Conservation (phyloP, 2,113 vertebrate species). For the Malurus melanocephalus region DNA sequence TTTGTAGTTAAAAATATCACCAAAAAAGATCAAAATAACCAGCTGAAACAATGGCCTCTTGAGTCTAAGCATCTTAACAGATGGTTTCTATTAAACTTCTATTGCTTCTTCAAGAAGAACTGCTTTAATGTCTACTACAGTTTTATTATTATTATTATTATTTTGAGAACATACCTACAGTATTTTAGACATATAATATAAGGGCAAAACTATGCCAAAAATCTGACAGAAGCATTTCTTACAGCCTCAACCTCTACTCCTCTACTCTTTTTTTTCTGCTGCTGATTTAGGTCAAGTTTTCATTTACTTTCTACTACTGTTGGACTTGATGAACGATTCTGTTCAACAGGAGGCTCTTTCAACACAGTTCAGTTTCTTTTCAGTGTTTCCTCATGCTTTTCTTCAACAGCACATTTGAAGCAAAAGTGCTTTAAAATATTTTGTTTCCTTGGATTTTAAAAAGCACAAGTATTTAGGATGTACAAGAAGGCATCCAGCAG, state of each 20-base stretch:
- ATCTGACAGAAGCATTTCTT: constrained; percentile 35
- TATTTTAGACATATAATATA: constrained; percentile 37
- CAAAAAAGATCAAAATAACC: constrained; percentile 22
- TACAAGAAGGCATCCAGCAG: constrained; percentile 5
- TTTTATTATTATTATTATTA: constrained; percentile 4
- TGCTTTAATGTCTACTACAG: constrained; percentile 22
- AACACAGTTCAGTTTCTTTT: constrained; percentile 17
- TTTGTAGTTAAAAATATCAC: neutral
- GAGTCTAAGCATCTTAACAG: constrained; percentile 31
- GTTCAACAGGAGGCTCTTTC: constrained; percentile 35
- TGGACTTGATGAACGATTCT: constrained; percentile 48
- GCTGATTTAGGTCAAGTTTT: constrained; percentile 48
- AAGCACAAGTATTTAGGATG: neutral
- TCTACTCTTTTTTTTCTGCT: neutral
- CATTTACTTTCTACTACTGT: constrained; percentile 55
- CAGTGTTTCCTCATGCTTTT: constrained; percentile 26
- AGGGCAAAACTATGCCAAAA: constrained; percentile 42
- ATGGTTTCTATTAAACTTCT: constrained; percentile 43
- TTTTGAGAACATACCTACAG: constrained; percentile 27
- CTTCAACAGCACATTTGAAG: constrained; percentile 35
- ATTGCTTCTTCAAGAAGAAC: constrained; percentile 33
- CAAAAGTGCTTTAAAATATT: constrained; percentile 33
- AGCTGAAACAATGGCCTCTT: constrained; percentile 26
- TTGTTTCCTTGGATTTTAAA: constrained; percentile 27
- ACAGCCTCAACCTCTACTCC: neutral